Evolutionary conservation across 2,888 invertebrate genomes (phyloP).

Genomic region (Hypomecis punctinalis): DNA sequence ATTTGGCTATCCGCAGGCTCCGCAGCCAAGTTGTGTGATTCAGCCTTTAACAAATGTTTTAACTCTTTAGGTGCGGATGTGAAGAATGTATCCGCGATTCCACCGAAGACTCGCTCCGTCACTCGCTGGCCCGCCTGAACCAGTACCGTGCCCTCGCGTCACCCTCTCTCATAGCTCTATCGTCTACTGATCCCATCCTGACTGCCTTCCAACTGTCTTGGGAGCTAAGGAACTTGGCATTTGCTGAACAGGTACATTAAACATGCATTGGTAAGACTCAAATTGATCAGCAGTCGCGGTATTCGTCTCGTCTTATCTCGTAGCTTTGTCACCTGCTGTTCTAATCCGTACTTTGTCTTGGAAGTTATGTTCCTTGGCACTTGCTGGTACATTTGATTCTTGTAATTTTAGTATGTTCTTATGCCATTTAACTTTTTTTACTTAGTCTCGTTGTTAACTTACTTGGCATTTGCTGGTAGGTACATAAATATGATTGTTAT

Average conservation of each 20-base stretch:
- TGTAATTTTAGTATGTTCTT: too few relatives aligned
- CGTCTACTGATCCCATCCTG: constrained; percentile 95
- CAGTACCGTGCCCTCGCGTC: constrained; percentile 96
- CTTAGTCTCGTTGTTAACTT: too few relatives aligned
- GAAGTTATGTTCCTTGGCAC: too few relatives aligned
- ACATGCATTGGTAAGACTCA: too few relatives aligned
- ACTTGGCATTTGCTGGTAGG: too few relatives aligned
- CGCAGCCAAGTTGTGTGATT: too few relatives aligned
- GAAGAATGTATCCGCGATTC: constrained; percentile 92
- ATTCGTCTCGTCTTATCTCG: too few relatives aligned
- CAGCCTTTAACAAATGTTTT: not conserved
- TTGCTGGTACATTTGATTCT: too few relatives aligned
- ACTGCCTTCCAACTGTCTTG: constrained; percentile 98
- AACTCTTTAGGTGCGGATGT: constrained; percentile 90
- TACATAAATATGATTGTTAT: too few relatives aligned
- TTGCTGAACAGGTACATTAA: constrained; percentile 86
- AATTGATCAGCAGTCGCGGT: not conserved
- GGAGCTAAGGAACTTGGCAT: constrained; percentile 95
- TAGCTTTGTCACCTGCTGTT: not conserved
- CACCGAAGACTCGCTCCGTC: constrained; percentile 90
- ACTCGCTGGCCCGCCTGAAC: constrained; percentile 95
- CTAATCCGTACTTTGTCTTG: too few relatives aligned
- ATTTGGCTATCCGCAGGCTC: too few relatives aligned
- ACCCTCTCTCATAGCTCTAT: constrained; percentile 96
- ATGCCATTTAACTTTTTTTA: too few relatives aligned